Evolutionary conservation across 2,113 vertebrate genomes (phyloP).

Genomic region (Nyctibius bracteatus): DNA sequence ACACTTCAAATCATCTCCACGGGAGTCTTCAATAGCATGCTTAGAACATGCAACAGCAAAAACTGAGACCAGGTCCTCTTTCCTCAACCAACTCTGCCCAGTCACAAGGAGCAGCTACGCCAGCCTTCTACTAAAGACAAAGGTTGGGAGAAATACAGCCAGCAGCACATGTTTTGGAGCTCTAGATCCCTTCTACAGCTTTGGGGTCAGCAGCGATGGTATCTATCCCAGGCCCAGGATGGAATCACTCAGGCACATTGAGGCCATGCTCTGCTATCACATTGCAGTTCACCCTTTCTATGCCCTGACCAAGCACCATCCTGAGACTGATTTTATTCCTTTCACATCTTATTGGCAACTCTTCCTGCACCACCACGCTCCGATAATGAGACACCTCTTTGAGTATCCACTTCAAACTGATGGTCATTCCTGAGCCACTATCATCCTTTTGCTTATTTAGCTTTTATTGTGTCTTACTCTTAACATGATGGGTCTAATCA

Average conservation of each 20-base stretch:
- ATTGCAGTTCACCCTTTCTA: background rate
- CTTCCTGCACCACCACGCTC: background rate
- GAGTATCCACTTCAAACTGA: background rate
- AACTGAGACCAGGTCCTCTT: background rate
- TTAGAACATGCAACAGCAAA: background rate
- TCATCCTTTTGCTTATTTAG: background rate
- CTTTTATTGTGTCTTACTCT: background rate
- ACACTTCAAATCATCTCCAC: background rate
- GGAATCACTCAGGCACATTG: too few species aligned
- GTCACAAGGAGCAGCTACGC: background rate
- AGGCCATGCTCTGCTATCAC: background rate
- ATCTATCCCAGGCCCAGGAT: too few species aligned
- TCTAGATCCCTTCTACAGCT: background rate
- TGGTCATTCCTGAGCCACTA: background rate
- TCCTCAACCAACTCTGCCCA: background rate
- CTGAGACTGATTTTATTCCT: background rate
- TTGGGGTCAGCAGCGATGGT: rapidly evolving
- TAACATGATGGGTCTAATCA: background rate
- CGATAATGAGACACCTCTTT: rapidly evolving
- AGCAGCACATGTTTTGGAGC: background rate
- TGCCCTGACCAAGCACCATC: background rate
- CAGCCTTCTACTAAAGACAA: background rate
- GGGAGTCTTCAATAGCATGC: background rate
- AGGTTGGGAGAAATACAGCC: background rate
- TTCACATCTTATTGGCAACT: background rate